These are phyloP conservation scores for Ruditapes philippinarum DNA, from an alignment of 1,140 invertebrate genomes.

Conservation along the genomic window DNA sequence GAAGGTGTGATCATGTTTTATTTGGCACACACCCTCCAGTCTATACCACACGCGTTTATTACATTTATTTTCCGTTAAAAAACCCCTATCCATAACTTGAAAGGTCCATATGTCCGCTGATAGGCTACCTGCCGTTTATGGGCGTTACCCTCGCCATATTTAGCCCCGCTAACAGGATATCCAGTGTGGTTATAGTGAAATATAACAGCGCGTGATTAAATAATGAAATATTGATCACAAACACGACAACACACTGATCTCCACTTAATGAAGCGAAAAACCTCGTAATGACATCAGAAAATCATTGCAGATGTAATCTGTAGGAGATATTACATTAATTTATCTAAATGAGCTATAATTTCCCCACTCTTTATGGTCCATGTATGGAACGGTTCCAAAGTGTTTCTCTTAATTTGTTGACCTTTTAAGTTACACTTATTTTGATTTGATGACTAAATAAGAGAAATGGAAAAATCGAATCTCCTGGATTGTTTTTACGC, in stretches of 20 bases:
- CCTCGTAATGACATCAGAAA: constrained; percentile 5
- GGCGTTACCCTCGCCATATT: background rate
- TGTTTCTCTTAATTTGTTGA: no score
- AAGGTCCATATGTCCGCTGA: background rate
- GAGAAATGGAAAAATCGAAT: constrained; percentile 6
- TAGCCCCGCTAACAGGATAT: background rate
- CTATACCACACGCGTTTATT: no score
- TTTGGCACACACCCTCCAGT: no score
- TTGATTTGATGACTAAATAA: constrained; percentile 34
- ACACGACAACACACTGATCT: background rate
- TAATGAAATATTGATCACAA: background rate
- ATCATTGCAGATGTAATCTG: constrained; percentile 47
- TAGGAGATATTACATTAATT: constrained; percentile 55
- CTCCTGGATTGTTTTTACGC: background rate
- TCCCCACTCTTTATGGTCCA: background rate
- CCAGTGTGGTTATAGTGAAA: background rate
- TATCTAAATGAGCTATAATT: constrained; percentile 26
- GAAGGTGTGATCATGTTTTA: no score
- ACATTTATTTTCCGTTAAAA: no score
- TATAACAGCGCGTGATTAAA: background rate
- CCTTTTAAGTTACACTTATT: background rate
- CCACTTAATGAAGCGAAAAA: constrained; percentile 16
- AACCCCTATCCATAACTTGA: no score
- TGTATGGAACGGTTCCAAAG: constrained; percentile 4
- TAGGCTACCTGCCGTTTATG: background rate